These are phyloP conservation scores for Conops quadrifasciatus DNA, from an alignment of 2,888 invertebrate genomes.

Conservation along the genomic window DNA sequence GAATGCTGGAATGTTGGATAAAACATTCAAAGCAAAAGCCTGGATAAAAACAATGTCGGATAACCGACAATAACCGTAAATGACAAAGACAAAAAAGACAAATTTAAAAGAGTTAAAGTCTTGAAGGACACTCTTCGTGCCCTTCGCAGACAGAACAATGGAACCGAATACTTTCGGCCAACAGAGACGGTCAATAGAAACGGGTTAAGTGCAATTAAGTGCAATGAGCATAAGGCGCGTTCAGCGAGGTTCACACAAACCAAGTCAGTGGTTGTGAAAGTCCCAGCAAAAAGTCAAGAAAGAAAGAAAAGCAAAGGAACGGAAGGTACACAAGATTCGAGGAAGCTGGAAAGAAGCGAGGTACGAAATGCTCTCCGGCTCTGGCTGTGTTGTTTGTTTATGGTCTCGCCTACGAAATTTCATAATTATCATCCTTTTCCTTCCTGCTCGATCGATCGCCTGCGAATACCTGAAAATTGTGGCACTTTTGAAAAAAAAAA, in stretches of 20 bases:
- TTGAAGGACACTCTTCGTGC: background rate
- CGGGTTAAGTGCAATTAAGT: constrained; percentile 41
- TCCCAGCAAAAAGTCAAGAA: too few species aligned
- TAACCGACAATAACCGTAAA: too few species aligned
- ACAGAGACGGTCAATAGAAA: constrained; percentile 28
- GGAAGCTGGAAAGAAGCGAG: too few species aligned
- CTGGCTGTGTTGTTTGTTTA: constrained; percentile 27
- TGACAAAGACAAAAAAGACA: background rate
- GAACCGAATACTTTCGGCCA: constrained; percentile 40
- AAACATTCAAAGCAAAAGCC: too few species aligned
- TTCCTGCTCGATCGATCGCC: background rate
- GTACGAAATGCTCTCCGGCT: too few species aligned
- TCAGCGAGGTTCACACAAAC: constrained; percentile 42
- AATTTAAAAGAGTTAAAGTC: constrained; percentile 24
- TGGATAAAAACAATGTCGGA: too few species aligned
- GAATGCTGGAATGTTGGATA: too few species aligned
- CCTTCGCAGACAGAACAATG: constrained; percentile 37
- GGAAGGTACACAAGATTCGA: too few species aligned
- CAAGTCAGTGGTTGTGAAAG: background rate
- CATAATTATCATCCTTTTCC: constrained; percentile 34
- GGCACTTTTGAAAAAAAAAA: background rate
- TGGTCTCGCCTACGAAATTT: constrained; percentile 36
- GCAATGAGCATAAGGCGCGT: constrained; percentile 39
- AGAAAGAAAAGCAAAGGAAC: too few species aligned
- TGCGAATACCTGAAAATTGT: background rate